These are phyloP conservation scores for Diachrysia chrysitis DNA, from an alignment of 2,888 invertebrate genomes.

Conservation along the genomic window DNA sequence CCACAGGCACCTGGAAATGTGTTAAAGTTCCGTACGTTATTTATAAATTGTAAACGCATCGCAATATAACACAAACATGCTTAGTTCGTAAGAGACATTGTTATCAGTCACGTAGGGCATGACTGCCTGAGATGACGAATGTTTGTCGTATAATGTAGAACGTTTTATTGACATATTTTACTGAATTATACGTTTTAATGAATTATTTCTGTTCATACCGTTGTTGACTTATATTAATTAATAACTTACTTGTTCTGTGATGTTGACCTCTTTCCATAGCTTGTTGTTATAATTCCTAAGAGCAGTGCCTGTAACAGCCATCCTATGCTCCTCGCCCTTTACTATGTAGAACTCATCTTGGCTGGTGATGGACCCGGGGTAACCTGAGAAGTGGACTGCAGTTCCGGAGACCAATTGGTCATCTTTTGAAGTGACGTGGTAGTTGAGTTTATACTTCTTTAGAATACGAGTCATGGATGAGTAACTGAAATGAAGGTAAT, in stretches of 20 bases:
- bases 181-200: too few species aligned
- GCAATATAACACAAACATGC: background rate
- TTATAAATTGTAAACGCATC: background rate
- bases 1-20: conserved; percentile 90
- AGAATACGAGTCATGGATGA: conserved; percentile 94
- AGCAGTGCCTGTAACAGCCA: conserved; percentile 93
- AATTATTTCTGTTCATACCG: background rate
- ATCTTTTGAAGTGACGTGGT: conserved; percentile 89
- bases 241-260: conserved; percentile 88
- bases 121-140: background rate
- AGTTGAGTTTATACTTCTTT: conserved; percentile 95
- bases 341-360: conserved; percentile 95
- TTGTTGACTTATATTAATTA: background rate
- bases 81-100: background rate
- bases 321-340: conserved; percentile 87
- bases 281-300: conserved; percentile 93
- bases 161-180: background rate
- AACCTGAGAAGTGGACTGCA: conserved; percentile 94
- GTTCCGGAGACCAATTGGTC: conserved; percentile 90
- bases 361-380: conserved; percentile 94
- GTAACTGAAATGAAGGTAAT: conserved; percentile 86
- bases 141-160: background rate
- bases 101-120: conserved; percentile 4
- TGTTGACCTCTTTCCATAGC: conserved; percentile 92
- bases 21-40: background rate